Evolutionary conservation across 2,797 vertebrate genomes (phyloP).

Genomic region (Micromesistius poutassou): DNA sequence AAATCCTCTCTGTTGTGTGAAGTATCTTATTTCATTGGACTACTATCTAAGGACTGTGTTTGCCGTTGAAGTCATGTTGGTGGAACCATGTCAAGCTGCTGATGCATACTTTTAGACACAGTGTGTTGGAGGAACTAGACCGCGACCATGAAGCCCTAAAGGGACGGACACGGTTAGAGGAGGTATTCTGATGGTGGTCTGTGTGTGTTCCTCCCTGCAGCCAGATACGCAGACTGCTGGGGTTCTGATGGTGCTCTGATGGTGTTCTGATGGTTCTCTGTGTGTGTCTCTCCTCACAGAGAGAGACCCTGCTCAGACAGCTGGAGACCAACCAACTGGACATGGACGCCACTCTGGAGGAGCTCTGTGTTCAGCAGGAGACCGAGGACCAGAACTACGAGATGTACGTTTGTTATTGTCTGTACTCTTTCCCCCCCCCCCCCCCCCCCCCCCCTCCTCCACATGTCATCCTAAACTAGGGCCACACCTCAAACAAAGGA

Average conservation of each 20-base stretch:
- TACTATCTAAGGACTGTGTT: not conserved
- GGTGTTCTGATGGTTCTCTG: no score
- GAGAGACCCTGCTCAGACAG: slow-evolving; percentile 93
- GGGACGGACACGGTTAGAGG: no score
- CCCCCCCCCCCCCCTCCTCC: no score
- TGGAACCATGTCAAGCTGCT: not conserved
- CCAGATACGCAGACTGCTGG: slow-evolving; percentile 94
- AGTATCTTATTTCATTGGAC: no score
- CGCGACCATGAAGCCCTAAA: no score
- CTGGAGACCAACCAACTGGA: slow-evolving; percentile 98
- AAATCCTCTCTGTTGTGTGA: no score
- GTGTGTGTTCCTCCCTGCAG: slow-evolving; percentile 57
- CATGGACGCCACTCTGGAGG: slow-evolving; percentile 95
- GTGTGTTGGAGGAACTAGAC: no score
- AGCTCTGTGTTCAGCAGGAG: slow-evolving; percentile 93
- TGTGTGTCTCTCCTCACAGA: slow-evolving; percentile 62
- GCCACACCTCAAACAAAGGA: not conserved
- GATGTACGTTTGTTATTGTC: slow-evolving; percentile 73
- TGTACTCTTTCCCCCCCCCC: not conserved
- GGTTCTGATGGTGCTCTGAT: no score
- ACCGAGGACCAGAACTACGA: slow-evolving; percentile 98
- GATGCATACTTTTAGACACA: no score
- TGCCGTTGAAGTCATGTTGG: not conserved
- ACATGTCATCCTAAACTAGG: not conserved
- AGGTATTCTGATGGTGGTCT: no score